Conservation (phyloP, 2,113 vertebrate genomes). For the Andinoacara biseriatus region DNA sequence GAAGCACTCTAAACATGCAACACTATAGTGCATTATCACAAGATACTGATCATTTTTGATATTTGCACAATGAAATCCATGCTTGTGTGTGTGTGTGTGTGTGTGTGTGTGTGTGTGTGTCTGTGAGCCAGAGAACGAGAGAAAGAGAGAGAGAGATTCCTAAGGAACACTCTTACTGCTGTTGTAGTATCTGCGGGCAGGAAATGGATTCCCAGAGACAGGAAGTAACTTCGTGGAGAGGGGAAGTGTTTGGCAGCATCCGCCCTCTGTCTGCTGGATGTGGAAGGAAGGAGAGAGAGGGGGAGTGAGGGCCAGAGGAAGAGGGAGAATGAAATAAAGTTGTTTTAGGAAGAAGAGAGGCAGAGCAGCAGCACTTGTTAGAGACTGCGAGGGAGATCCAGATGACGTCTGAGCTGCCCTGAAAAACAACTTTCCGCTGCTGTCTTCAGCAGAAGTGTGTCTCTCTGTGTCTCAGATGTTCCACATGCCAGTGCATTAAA, state of each 20-base stretch:
- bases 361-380: not conserved
- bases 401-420: not conserved
- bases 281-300: conserved; percentile 60
- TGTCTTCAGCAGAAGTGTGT: not conserved
- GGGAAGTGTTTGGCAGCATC: conserved; percentile 86
- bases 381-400: not conserved
- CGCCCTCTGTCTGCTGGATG: conserved; percentile 80
- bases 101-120: not conserved
- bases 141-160: conserved; percentile 14
- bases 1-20: not conserved
- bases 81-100: not conserved
- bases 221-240: conserved; percentile 76
- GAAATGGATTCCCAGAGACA: conserved; percentile 82
- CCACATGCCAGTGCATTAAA: not conserved
- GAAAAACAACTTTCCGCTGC: conserved; percentile 12
- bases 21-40: not conserved
- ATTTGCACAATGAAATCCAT: not conserved
- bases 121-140: not conserved
- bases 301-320: not conserved
- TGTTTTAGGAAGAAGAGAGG: conserved; percentile 37
- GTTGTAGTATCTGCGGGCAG: conserved; percentile 78
- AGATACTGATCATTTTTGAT: not conserved
- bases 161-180: conserved; percentile 65
- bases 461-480: conserved; percentile 8
- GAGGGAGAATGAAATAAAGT: conserved; percentile 19